Percentiles rank a stretch among this genome's conserved stretches.
Conservation (phyloP, 2,888 invertebrate genomes). For the Calameuta pallipes region DNA sequence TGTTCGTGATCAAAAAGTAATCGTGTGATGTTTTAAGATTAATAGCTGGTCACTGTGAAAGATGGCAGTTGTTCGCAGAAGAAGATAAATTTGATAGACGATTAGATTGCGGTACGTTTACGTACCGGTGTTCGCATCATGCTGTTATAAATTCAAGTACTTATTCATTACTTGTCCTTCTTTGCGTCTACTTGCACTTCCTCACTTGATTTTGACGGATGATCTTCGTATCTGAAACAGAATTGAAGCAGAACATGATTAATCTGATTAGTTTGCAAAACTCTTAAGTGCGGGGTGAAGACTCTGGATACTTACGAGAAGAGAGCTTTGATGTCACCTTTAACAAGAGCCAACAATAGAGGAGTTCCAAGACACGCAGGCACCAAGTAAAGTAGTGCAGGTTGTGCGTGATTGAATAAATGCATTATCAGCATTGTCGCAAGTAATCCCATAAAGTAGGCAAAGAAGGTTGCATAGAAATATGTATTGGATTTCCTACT, state of each 20-base stretch:
- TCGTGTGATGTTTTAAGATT: background rate
- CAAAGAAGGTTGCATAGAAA: constrained; percentile 91
- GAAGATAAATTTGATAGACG: background rate
- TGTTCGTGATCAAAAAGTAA: background rate
- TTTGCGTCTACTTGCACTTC: constrained; percentile 62
- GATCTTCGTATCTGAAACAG: constrained; percentile 76
- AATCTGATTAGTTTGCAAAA: background rate
- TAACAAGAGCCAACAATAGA: constrained; percentile 84
- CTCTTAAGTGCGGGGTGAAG: background rate
- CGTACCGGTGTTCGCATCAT: background rate
- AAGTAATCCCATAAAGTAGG: constrained; percentile 93
- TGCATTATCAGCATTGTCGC: constrained; percentile 98
- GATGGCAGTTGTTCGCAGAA: background rate
- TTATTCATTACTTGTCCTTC: constrained; percentile 54
- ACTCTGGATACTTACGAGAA: constrained; percentile 81
- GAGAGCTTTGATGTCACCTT: constrained; percentile 89
- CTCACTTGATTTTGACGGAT: constrained; percentile 69
- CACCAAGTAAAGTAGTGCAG: constrained; percentile 95
- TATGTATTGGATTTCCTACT: constrained; percentile 85
- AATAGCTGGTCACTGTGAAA: background rate
- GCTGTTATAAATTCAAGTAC: background rate
- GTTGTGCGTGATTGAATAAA: constrained; percentile 97
- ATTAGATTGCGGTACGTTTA: background rate
- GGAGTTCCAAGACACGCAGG: constrained; percentile 96
- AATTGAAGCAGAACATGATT: constrained; percentile 11